These are phyloP conservation scores for Sceliomorpha sp. DNA, from an alignment of 2,888 invertebrate species.

Conservation along the genomic window DNA sequence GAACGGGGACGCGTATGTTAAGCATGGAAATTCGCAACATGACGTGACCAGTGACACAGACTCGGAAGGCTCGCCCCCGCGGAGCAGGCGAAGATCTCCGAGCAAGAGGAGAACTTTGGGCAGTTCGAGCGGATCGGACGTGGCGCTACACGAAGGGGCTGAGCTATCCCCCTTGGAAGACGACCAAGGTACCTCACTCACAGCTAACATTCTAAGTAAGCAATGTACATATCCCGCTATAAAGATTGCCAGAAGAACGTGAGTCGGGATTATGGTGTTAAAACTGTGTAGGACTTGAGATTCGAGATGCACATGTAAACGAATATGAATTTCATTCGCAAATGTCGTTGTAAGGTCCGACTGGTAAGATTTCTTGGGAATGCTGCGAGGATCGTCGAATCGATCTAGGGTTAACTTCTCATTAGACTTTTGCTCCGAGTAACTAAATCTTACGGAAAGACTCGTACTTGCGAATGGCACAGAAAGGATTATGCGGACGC, in stretches of 20 bases:
- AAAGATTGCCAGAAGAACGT: constrained; percentile 43
- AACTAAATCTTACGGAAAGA: no score
- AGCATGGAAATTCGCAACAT: constrained; percentile 70
- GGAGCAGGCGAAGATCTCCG: constrained; percentile 71
- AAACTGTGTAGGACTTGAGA: constrained; percentile 40
- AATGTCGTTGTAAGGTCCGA: no score
- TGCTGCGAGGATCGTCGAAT: no score
- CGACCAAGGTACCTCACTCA: constrained; percentile 83
- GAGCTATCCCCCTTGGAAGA: constrained; percentile 83
- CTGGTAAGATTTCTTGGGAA: no score
- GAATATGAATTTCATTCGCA: no score
- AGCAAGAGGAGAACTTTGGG: constrained; percentile 82
- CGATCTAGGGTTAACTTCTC: no score
- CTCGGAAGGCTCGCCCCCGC: constrained; percentile 74
- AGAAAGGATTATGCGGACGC: no score
- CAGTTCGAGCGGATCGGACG: constrained; percentile 85
- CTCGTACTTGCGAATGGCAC: no score
- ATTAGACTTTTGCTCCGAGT: no score
- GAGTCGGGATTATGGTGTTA: constrained; percentile 27
- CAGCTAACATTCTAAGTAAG: constrained; percentile 80
- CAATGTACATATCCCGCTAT: constrained; percentile 78
- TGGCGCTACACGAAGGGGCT: constrained; percentile 85
- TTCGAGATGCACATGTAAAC: constrained; percentile 52
- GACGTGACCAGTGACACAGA: constrained; percentile 77
- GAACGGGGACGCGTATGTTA: constrained; percentile 70